These are phyloP conservation scores for Erebia ligea DNA, from an alignment of 2,888 invertebrate species.

Conservation along the genomic window DNA sequence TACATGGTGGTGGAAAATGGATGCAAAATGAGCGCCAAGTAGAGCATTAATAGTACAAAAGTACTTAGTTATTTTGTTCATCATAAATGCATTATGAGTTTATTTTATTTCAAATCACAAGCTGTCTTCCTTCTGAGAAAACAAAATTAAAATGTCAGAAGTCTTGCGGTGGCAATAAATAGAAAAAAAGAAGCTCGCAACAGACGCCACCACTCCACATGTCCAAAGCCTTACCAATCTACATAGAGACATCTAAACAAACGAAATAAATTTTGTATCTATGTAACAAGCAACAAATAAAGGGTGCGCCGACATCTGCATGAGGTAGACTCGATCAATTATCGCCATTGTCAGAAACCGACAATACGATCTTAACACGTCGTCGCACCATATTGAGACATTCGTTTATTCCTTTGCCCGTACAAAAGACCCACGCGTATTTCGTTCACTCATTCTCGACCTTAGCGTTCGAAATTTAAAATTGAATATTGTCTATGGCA, in stretches of 20 bases:
- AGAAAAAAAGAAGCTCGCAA: slow-evolving; percentile 44
- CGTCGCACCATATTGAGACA: slow-evolving; percentile 66
- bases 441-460: slow-evolving; percentile 39
- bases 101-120: slow-evolving; percentile 32
- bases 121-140: slow-evolving; percentile 43
- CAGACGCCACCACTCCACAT: slow-evolving; percentile 50
- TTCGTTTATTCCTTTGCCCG: slow-evolving; percentile 41
- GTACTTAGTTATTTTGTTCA: background rate
- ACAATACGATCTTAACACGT: slow-evolving; percentile 68
- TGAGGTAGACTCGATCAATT: slow-evolving; percentile 73
- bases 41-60: background rate
- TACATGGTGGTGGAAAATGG: no score
- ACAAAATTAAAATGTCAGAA: slow-evolving; percentile 47
- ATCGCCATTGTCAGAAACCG: slow-evolving; percentile 66
- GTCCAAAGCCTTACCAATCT: slow-evolving; percentile 66
- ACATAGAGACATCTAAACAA: slow-evolving; percentile 61
- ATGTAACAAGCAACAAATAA: slow-evolving; percentile 57
- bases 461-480: slow-evolving; percentile 52
- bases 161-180: slow-evolving; percentile 37
- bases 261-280: slow-evolving; percentile 62
- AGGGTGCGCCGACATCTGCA: slow-evolving; percentile 72
- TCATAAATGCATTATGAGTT: slow-evolving; percentile 16
- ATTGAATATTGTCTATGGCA: slow-evolving; percentile 49
- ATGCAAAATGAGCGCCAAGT: background rate
- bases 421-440: slow-evolving; percentile 53